Evolutionary conservation across 2,113 vertebrate species (phyloP).

Genomic region (Corythoichthys haematopterus): DNA sequence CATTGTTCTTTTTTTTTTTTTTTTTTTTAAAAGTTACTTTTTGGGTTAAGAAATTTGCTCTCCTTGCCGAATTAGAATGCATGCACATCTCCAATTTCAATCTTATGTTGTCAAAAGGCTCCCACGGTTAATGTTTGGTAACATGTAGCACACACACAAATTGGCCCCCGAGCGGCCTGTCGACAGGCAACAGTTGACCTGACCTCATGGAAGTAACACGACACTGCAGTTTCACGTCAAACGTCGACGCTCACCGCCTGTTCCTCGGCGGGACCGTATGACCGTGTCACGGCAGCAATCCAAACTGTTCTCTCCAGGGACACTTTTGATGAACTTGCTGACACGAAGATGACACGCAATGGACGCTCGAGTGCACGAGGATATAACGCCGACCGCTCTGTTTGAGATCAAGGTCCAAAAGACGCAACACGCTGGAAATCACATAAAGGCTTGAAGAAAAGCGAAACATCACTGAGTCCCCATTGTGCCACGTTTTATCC

Average conservation of each 20-base stretch:
- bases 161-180: conserved; percentile 22
- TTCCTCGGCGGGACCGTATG: conserved; percentile 28
- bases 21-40: conserved; percentile 36
- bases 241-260: conserved; percentile 22
- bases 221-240: conserved; percentile 25
- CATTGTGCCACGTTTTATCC: conserved; percentile 33
- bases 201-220: conserved; percentile 37
- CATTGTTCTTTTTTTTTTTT: neutral
- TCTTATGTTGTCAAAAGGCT: conserved; percentile 28
- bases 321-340: conserved; percentile 20
- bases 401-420: conserved; percentile 32
- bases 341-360: conserved; percentile 22
- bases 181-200: conserved; percentile 41
- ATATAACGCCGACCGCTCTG: conserved; percentile 15
- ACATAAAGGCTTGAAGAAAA: conserved; percentile 24
- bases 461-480: conserved; percentile 17
- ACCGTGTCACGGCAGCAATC: conserved; percentile 9
- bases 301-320: conserved; percentile 14
- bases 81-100: neutral
- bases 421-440: conserved; percentile 21
- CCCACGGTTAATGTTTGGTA: conserved; percentile 40
- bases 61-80: conserved; percentile 23
- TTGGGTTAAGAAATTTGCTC: conserved; percentile 7
- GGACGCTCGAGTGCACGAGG: neutral
- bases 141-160: conserved; percentile 27